Percentiles rank a stretch among this genome's conserved stretches.
Conservation (phyloP, 2,113 vertebrate species). For the Hirundichthys speculiger region DNA sequence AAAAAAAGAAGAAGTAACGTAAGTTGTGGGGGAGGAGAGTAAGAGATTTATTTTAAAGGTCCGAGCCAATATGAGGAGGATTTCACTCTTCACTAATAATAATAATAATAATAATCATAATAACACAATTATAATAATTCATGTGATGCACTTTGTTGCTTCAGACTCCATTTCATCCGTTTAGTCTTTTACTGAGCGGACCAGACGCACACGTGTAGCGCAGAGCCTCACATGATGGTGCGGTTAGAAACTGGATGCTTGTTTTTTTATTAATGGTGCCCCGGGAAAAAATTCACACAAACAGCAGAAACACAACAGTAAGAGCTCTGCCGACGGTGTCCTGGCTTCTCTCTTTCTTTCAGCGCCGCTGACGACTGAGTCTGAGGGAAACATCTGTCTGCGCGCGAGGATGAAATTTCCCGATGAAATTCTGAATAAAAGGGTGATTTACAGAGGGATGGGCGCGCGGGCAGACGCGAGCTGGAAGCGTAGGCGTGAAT, state of each 20-base stretch:
- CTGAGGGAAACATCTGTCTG: constrained; percentile 41
- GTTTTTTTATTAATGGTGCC: constrained; percentile 72
- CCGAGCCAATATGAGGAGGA: no score
- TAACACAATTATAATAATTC: constrained; percentile 7
- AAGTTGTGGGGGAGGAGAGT: constrained; percentile 41
- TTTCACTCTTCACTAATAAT: neutral
- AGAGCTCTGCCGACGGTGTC: constrained; percentile 54
- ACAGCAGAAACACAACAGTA: constrained; percentile 30
- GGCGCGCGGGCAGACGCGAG: constrained; percentile 44
- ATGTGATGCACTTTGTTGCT: constrained; percentile 11
- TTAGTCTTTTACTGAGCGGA: constrained; percentile 21
- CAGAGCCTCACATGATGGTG: constrained; percentile 58
- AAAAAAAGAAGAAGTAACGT: no score
- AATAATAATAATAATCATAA: constrained; percentile 11
- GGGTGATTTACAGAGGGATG: constrained; percentile 45
- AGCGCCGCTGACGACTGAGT: constrained; percentile 45
- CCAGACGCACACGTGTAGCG: constrained; percentile 69
- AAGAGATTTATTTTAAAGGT: constrained; percentile 1
- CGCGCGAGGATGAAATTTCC: constrained; percentile 31
- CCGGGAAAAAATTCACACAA: constrained; percentile 49
- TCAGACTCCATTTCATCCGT: constrained; percentile 33
- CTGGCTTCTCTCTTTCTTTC: constrained; percentile 33
- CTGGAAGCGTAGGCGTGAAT: constrained; percentile 49
- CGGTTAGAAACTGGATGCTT: constrained; percentile 51
- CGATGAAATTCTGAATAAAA: constrained; percentile 27